Base-by-base conservation (phyloP, 2,113 vertebrate species). In the Arvicanthis niloticus region DNA sequence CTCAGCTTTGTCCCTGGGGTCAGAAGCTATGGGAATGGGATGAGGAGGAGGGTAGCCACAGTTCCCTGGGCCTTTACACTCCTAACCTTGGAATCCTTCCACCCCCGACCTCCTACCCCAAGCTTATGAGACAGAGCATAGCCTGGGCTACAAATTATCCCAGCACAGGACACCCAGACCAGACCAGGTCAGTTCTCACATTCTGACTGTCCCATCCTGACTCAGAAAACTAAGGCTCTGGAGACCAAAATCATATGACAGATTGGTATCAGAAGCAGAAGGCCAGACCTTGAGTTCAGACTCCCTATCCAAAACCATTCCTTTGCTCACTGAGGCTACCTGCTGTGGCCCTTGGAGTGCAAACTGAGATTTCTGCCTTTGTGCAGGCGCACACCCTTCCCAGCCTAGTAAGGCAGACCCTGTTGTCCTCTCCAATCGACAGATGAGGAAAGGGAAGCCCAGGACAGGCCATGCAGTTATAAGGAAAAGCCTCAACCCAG, bases 21-120 rank as follows among this genome's bases (percentile, higher is more conserved):
- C 97, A 96, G 96, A 97, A 97, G 91, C 96, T 97, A 92, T 97
- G 97, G 97, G 97, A 97, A 97, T 97, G 94, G 75, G 85, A 93
- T 92, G 70, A 88, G 84, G 70, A 91, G 76, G 94, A 96, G 88
- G 85, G 87, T 94, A 67, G 78, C 0, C 0, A 77, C 40, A n/a
- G 82, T 53, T 96, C 53, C 77, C 22, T 40, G 45, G 90, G 84
- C 68, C 87, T 62, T 67, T 70, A 51, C 87, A 29, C 89, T 93
- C 68, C 76, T 91, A 78, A 67, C 51, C 24, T 68, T 40, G 56
- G 13, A 1, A 17, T n/a, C 15, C 10, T 34, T 89, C 51, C 81
- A 26, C 6, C 34, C 53, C 60, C 24, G 3, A 26, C 60, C 62
- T 48, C 56, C 72, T 34, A 13, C 40, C 16, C n/a, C 48, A 21